Conservation (phyloP, 2,888 invertebrate species). For the Agrilus cyanescens region DNA sequence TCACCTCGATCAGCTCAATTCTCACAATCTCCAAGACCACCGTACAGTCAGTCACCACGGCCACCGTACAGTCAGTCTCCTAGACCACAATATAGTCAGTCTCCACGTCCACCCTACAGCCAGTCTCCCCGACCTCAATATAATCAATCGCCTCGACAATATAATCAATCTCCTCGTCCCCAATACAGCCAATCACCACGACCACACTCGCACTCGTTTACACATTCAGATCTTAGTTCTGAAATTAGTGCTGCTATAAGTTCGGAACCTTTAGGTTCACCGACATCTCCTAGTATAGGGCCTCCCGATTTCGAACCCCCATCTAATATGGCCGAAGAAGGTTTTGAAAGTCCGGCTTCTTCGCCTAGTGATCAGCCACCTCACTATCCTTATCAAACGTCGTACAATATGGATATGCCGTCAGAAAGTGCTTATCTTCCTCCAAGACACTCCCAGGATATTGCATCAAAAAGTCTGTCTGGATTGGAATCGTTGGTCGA, state of each 20-base stretch:
- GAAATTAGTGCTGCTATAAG: slow-evolving; percentile 72
- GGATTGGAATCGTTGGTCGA: slow-evolving; percentile 82
- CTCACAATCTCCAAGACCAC: slow-evolving; percentile 21
- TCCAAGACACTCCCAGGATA: slow-evolving; percentile 50
- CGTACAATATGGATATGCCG: slow-evolving; percentile 33
- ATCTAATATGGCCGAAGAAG: slow-evolving; percentile 42
- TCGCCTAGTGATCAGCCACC: slow-evolving; percentile 31
- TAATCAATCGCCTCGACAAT: slow-evolving; percentile 26
- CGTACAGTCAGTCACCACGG: slow-evolving; percentile 30
- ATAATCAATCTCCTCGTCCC: slow-evolving; percentile 26
- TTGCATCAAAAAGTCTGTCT: slow-evolving; percentile 74
- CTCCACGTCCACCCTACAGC: slow-evolving; percentile 27
- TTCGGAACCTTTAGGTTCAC: slow-evolving; percentile 51
- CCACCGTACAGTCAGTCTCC: slow-evolving; percentile 28
- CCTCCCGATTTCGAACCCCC: slow-evolving; percentile 68
- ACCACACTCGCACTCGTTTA: slow-evolving; percentile 43
- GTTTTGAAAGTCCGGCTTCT: slow-evolving; percentile 38
- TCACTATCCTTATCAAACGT: slow-evolving; percentile 31
- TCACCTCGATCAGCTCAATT: slow-evolving; percentile 20
- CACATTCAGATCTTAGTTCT: slow-evolving; percentile 62
- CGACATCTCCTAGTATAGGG: slow-evolving; percentile 53
- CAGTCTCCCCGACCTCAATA: slow-evolving; percentile 25
- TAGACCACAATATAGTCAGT: slow-evolving; percentile 25
- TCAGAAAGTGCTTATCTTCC: slow-evolving; percentile 34
- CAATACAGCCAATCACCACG: slow-evolving; percentile 28